These are phyloP conservation scores for Sciurus vulgaris DNA, from an alignment of 2,797 vertebrate genomes.

Conservation along the genomic window DNA sequence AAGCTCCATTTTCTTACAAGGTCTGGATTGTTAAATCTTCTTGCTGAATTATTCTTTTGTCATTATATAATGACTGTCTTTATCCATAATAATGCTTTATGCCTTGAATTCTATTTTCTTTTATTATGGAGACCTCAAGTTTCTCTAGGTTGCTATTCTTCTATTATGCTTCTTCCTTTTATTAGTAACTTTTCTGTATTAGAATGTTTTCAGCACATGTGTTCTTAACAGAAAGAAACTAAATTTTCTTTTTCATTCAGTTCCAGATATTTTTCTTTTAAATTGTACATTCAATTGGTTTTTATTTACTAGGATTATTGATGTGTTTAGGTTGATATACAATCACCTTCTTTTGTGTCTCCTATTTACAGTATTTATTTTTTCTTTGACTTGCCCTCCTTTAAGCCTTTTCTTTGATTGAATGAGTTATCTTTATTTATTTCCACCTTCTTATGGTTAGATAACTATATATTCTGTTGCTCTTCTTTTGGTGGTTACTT, in stretches of 20 bases:
- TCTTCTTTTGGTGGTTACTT: conserved; percentile 14
- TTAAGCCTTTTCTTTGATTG: conserved; percentile 31
- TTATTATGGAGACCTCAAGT: background rate
- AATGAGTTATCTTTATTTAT: conserved; percentile 13
- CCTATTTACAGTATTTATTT: conserved; percentile 7
- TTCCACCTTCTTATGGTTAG: background rate
- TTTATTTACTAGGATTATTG: conserved; percentile 39
- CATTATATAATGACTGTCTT: background rate
- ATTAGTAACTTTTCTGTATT: conserved; percentile 43
- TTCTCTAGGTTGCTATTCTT: conserved; percentile 34
- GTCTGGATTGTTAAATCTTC: conserved; percentile 17
- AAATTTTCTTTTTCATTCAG: conserved; percentile 17
- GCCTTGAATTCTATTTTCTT: conserved; percentile 35
- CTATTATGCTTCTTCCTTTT: conserved; percentile 47
- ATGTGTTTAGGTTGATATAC: conserved; percentile 10
- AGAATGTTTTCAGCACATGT: background rate
- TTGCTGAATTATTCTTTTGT: conserved; percentile 52
- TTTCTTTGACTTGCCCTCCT: conserved; percentile 16
- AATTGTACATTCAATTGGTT: conserved; percentile 28
- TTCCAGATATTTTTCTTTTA: conserved; percentile 47
- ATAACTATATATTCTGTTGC: conserved; percentile 42
- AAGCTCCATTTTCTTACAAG: conserved; percentile 46
- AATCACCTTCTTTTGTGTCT: conserved; percentile 39
- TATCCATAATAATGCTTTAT: conserved; percentile 49
- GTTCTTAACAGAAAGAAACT: conserved; percentile 40